Evolutionary conservation across 2,888 invertebrate species (phyloP), one percentile per base, ranked within the genome.

Genomic region (Labia minor): DNA sequence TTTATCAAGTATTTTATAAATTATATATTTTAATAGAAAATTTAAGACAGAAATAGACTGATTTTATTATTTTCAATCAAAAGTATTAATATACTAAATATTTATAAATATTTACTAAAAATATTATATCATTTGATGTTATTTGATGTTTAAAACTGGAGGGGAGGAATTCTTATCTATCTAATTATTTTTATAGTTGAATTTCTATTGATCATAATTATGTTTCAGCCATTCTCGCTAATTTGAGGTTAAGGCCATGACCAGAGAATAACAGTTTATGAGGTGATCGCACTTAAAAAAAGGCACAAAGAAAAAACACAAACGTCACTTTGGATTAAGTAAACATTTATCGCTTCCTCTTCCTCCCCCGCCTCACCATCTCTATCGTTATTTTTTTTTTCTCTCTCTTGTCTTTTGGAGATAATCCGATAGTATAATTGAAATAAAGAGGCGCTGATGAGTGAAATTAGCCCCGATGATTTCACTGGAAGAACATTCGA

Each of bases 391-490:
- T n/a, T n/a, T n/a, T n/a, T n/a, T n/a, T n/a, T n/a, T n/a, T n/a
- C n/a, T n/a, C n/a, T n/a, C n/a, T n/a, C n/a, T n/a, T n/a, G n/a
- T n/a, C n/a, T n/a, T 49, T 49, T 49, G 3, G 16, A 49, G 49
- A 49, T 49, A 49, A 49, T 49, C 49, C 49, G 49, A 49, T 49
- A 8, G 49, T 49, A n/a, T 49, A 49, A 49, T 49, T 49, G 49
- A 49, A 49, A 49, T 49, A 49, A 49, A 49, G 49, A 49, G 49
- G 49, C 49, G 49, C 49, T 49, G 49, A 49, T 49, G 49, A 49
- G 49, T 49, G 49, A 49, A 49, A 49, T 49, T 49, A 49, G 16
- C 49, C 49, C 49, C 49, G 49, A 49, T 49, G 49, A 49, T 49
- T 49, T 49, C 49, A 49, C 49, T 49, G 16, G 8, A 49, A 49